Evolutionary conservation across 2,888 invertebrate species (phyloP).

Genomic region (Leucophora obtusa): DNA sequence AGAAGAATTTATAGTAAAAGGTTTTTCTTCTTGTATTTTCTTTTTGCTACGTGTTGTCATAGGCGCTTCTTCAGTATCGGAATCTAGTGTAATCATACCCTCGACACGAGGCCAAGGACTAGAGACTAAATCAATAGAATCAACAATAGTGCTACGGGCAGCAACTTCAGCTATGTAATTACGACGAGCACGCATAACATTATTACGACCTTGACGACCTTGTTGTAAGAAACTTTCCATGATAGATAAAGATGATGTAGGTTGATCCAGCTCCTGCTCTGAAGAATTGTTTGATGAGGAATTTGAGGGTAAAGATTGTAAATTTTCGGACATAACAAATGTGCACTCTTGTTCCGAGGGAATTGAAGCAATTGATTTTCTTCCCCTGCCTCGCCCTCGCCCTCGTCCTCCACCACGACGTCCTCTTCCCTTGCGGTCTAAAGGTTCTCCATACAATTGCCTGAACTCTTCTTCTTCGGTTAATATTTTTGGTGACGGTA

Average conservation of each 20-base stretch:
- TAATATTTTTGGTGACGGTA: not conserved
- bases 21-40: not conserved
- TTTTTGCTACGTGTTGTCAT: conserved; percentile 17
- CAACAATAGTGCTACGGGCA: conserved; percentile 68
- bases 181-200: conserved; percentile 61
- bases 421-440: not conserved
- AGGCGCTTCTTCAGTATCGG: conserved; percentile 65
- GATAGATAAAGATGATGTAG: not conserved
- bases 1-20: not conserved
- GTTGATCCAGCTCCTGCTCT: not conserved
- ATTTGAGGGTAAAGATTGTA: not conserved
- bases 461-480: not conserved
- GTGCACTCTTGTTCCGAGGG: not conserved
- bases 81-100: conserved; percentile 70
- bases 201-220: conserved; percentile 4
- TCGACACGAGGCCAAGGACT: conserved; percentile 69
- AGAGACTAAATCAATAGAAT: conserved; percentile 70
- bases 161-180: conserved; percentile 67
- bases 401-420: conserved; percentile 16
- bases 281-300: not conserved
- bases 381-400: conserved; percentile 7
- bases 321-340: not conserved
- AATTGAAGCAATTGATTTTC: not conserved
- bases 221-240: conserved; percentile 45
- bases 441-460: not conserved